Conservation (phyloP, 2,888 invertebrate genomes). For the Micropterix aruncella region DNA sequence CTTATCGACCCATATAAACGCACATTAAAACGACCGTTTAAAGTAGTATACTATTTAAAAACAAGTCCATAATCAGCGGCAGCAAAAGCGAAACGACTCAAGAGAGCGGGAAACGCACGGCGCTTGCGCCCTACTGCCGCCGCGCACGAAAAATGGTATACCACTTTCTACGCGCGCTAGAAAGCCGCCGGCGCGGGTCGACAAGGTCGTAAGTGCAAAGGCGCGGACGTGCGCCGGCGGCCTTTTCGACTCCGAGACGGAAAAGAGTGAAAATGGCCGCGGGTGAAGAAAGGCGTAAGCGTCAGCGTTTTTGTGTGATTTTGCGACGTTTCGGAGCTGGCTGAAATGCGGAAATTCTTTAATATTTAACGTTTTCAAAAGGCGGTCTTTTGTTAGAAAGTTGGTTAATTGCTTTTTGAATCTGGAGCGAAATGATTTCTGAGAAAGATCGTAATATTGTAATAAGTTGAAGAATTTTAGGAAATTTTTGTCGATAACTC, state of each 20-base stretch:
- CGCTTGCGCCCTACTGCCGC: background rate
- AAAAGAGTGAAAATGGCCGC: background rate
- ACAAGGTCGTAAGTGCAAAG: background rate
- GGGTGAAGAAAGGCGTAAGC: background rate
- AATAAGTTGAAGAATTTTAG: no score
- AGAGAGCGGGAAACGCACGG: background rate
- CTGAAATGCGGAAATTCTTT: slow-evolving; percentile 4
- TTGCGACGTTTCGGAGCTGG: background rate
- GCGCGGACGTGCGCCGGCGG: background rate
- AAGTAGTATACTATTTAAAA: slow-evolving; percentile 30
- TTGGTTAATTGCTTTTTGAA: no score
- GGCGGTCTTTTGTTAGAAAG: no score
- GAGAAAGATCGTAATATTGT: no score
- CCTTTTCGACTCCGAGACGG: background rate
- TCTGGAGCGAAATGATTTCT: no score
- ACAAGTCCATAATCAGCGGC: slow-evolving; percentile 15
- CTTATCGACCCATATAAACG: background rate
- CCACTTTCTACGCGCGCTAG: background rate
- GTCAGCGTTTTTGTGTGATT: background rate
- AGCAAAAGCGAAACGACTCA: background rate
- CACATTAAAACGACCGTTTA: slow-evolving; percentile 10
- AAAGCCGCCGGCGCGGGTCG: background rate
- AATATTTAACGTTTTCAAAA: no score
- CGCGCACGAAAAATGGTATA: background rate
- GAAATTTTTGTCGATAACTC: no score